Percentiles rank a stretch among this genome's conserved stretches.
Evolutionary conservation across 2,888 invertebrate genomes (phyloP).

Genomic region (Sepiola atlantica): DNA sequence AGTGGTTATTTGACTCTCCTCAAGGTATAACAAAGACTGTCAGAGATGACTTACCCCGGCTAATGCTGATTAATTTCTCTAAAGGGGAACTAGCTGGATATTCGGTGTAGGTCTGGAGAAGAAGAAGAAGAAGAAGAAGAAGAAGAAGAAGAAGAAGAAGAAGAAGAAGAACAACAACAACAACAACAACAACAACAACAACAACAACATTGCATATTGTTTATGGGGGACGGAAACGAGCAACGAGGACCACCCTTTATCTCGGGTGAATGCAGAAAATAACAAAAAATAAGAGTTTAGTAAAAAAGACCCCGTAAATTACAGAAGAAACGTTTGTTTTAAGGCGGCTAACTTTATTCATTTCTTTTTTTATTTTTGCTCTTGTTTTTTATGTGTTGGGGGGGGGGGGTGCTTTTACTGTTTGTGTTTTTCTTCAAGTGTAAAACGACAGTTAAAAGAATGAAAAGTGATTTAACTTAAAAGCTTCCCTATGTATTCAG

Average conservation of each 20-base stretch:
- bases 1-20: background rate
- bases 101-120: background rate
- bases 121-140: no score
- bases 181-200: background rate
- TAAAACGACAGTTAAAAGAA: constrained; percentile 8
- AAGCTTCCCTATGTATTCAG: background rate
- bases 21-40: background rate
- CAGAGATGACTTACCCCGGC: background rate
- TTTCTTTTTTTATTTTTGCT: background rate
- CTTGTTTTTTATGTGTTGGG: no score
- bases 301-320: background rate
- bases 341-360: background rate
- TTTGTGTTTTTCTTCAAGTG: background rate
- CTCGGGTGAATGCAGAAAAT: background rate
- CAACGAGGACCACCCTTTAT: background rate
- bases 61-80: background rate
- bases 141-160: no score
- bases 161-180: no score
- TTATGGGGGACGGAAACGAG: background rate
- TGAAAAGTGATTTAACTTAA: background rate
- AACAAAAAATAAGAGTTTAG: background rate
- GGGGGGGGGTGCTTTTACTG: no score
- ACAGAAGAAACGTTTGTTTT: background rate
- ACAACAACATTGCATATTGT: background rate
- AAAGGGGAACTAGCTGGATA: background rate